These are phyloP conservation scores for Syngnathus scovelli DNA, from an alignment of 2,113 vertebrate genomes.

Conservation along the genomic window DNA sequence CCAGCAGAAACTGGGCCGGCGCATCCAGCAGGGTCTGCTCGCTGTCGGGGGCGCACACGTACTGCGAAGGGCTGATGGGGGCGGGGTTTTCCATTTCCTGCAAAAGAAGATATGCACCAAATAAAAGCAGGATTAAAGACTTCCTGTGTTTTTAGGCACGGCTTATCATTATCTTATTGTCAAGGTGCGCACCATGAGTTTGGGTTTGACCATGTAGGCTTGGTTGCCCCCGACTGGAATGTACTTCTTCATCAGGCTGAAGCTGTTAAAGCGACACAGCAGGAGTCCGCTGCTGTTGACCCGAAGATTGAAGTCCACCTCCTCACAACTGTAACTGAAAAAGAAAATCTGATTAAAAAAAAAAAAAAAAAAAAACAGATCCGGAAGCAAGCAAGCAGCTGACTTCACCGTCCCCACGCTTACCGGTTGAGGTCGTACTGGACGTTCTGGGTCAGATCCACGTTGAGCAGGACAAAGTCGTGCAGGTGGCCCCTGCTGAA, in stretches of 20 bases:
- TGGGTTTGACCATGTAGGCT: conserved; percentile 87
- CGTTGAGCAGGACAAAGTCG: conserved; percentile 90
- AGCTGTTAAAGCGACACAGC: conserved; percentile 93
- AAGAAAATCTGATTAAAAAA: background rate
- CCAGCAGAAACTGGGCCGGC: conserved; percentile 91
- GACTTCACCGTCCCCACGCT: conserved; percentile 7
- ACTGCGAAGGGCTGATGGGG: conserved; percentile 84
- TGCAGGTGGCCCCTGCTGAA: conserved; percentile 92
- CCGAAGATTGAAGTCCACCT: conserved; percentile 92
- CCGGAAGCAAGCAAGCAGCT: background rate
- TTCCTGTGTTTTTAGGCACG: too few species aligned
- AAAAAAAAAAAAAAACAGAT: background rate
- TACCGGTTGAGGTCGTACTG: conserved; percentile 97
- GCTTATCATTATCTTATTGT: too few species aligned
- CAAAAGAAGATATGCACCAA: background rate
- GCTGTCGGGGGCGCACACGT: conserved; percentile 93
- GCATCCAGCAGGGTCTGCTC: conserved; percentile 90
- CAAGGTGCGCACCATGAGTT: conserved; percentile 77
- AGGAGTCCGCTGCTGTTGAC: conserved; percentile 89
- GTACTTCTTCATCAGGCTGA: conserved; percentile 97
- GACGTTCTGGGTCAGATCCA: conserved; percentile 94
- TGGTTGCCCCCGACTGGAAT: conserved; percentile 88
- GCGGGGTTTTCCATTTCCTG: conserved; percentile 80
- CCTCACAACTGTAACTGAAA: conserved; percentile 90
- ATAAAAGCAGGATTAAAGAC: too few species aligned